phyloP scores from a whole-genome alignment of 2,113 vertebrate genomes.

The Tautogolabrus adspersus region DNA sequence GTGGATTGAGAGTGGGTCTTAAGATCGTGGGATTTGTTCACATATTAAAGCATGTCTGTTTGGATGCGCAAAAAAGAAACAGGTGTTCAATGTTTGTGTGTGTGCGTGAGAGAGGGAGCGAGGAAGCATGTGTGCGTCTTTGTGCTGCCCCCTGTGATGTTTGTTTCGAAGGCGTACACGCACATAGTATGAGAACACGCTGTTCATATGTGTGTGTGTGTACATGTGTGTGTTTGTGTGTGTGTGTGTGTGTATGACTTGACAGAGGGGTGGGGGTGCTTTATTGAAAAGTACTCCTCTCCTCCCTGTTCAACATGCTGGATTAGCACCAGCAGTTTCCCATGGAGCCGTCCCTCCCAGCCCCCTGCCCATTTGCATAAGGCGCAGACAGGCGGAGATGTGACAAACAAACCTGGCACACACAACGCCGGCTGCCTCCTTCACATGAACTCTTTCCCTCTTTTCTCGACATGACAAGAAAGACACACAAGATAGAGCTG shows the following conservation, averaged over 20 bases:
- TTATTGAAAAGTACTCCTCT: slow-evolving; percentile 83
- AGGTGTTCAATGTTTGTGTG: slow-evolving; percentile 82
- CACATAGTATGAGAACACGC: slow-evolving; percentile 65
- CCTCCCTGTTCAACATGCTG: slow-evolving; percentile 85
- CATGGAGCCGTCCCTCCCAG: slow-evolving; percentile 78
- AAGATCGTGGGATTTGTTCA: slow-evolving; percentile 82
- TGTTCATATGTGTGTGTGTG: slow-evolving; percentile 62
- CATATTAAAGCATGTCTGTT: slow-evolving; percentile 79
- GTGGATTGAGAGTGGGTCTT: slow-evolving; percentile 73
- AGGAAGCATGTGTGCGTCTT: slow-evolving; percentile 18
- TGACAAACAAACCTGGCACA: slow-evolving; percentile 85
- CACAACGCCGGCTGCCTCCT: slow-evolving; percentile 75
- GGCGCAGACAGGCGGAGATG: slow-evolving; percentile 83
- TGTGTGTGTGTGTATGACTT: slow-evolving; percentile 63
- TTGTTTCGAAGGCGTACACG: slow-evolving; percentile 48
- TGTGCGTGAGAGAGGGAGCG: slow-evolving; percentile 53
- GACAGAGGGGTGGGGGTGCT: slow-evolving; percentile 71
- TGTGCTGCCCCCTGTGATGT: slow-evolving; percentile 56
- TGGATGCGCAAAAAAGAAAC: slow-evolving; percentile 80
- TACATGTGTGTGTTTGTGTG: slow-evolving; percentile 59
- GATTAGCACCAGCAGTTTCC: slow-evolving; percentile 87
- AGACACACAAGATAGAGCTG: slow-evolving; percentile 19
- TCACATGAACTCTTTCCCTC: slow-evolving; percentile 68
- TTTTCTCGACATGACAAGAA: slow-evolving; percentile 42
- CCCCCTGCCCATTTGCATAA: slow-evolving; percentile 83